These are phyloP conservation scores for Stenoptilia bipunctidactyla DNA, from an alignment of 2,888 invertebrate species.

Conservation along the genomic window DNA sequence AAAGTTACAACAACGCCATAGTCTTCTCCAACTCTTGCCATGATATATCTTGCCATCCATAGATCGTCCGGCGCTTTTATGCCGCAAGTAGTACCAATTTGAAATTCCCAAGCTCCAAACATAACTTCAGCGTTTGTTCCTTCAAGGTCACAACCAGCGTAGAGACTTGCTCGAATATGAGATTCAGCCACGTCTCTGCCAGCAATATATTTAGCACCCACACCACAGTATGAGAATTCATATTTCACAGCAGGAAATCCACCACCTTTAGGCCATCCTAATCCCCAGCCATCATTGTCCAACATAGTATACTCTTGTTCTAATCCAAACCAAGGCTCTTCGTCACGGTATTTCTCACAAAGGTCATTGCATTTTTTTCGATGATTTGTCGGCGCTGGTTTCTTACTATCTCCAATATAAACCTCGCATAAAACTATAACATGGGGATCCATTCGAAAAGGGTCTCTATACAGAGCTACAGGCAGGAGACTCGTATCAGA, in stretches of 20 bases:
- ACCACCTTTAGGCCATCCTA: conserved; percentile 95
- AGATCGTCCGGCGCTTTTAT: conserved; percentile 86
- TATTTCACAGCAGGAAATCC: conserved; percentile 91
- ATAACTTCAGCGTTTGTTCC: conserved; percentile 98
- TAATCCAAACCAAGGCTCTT: conserved; percentile 91
- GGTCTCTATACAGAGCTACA: conserved; percentile 90
- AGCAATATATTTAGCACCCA: conserved; percentile 92
- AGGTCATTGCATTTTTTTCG: conserved; percentile 78
- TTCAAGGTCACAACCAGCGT: conserved; percentile 91
- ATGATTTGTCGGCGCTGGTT: conserved; percentile 80
- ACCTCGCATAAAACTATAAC: conserved; percentile 91
- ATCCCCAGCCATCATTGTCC: conserved; percentile 88
- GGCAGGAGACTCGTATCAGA: conserved; percentile 92
- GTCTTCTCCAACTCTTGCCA: conserved; percentile 88
- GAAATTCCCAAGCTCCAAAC: conserved; percentile 93
- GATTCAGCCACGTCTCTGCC: conserved; percentile 94
- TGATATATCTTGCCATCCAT: conserved; percentile 87
- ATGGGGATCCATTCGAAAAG: conserved; percentile 89
- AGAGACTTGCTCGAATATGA: conserved; percentile 85
- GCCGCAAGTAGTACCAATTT: conserved; percentile 91
- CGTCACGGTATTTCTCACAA: conserved; percentile 74
- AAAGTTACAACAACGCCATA: conserved; percentile 80
- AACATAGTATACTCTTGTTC: conserved; percentile 93
- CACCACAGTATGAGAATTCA: conserved; percentile 91
- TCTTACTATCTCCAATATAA: conserved; percentile 76